Conservation (phyloP, 2,888 invertebrate species). For the Dorcus parallelipipedus region DNA sequence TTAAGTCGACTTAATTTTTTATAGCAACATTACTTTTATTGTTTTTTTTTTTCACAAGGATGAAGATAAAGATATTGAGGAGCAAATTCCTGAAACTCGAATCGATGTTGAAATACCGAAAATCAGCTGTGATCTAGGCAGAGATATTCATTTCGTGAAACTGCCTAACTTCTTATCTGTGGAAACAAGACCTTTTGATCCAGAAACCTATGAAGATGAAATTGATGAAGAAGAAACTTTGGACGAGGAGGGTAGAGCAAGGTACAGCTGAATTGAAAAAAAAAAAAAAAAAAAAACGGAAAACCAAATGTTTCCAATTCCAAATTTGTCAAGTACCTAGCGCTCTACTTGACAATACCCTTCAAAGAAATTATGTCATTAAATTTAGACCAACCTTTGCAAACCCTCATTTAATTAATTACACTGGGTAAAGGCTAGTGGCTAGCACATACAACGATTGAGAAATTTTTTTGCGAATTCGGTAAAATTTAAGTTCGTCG, state of each 20-base stretch:
- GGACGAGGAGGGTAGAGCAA: slow-evolving; percentile 95
- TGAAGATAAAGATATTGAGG: slow-evolving; percentile 71
- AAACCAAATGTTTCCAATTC: too few species aligned
- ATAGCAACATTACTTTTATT: neutral
- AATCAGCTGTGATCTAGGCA: slow-evolving; percentile 88
- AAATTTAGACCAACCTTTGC: too few species aligned
- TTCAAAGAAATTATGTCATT: too few species aligned
- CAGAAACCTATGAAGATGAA: slow-evolving; percentile 94
- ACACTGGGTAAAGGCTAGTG: too few species aligned
- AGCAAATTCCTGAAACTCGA: slow-evolving; percentile 84
- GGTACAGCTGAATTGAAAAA: slow-evolving; percentile 45
- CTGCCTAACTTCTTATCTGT: slow-evolving; percentile 97
- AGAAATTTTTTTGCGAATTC: too few species aligned
- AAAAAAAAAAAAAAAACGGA: too few species aligned
- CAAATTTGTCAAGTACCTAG: too few species aligned
- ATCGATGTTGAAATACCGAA: slow-evolving; percentile 97
- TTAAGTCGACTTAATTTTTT: neutral
- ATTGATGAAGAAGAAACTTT: slow-evolving; percentile 97
- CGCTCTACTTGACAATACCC: too few species aligned
- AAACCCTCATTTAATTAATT: too few species aligned
- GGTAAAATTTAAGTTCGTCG: too few species aligned
- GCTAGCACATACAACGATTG: too few species aligned
- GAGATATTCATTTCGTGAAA: slow-evolving; percentile 93
- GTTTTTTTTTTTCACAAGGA: slow-evolving; percentile 42
- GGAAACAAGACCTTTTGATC: slow-evolving; percentile 94